Evolutionary conservation across 2,888 invertebrate genomes (phyloP).

Genomic region (Thereva nobilitata): DNA sequence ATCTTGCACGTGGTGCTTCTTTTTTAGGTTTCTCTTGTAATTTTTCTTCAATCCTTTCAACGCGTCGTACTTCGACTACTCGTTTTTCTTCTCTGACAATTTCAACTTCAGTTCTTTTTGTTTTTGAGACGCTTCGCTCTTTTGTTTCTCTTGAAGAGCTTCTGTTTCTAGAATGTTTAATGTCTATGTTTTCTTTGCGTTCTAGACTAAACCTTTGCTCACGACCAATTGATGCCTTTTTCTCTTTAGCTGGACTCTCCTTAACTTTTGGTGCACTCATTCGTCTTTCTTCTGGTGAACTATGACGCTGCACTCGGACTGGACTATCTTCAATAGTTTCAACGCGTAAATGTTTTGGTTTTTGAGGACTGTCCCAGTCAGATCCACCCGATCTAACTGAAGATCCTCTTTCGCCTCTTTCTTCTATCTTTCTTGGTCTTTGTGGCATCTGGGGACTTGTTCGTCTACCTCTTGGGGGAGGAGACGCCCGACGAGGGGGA

Average conservation of each 20-base stretch:
- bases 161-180: constrained; percentile 34
- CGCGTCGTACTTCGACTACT: constrained; percentile 8
- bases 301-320: constrained; percentile 30
- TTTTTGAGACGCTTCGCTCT: constrained; percentile 19
- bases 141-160: constrained; percentile 30
- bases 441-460: constrained; percentile 20
- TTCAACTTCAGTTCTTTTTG: constrained; percentile 14
- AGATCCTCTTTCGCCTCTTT: background rate
- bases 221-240: constrained; percentile 27
- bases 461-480: constrained; percentile 37
- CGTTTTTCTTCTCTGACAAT: constrained; percentile 36
- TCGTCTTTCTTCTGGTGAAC: constrained; percentile 23
- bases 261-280: background rate
- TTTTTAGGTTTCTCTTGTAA: constrained; percentile 40
- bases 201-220: constrained; percentile 45
- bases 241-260: constrained; percentile 24
- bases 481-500: background rate
- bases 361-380: constrained; percentile 47
- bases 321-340: constrained; percentile 40
- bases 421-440: constrained; percentile 29
- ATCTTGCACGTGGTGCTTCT: constrained; percentile 55
- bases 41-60: constrained; percentile 45
- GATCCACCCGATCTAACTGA: constrained; percentile 47
- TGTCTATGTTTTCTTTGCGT: constrained; percentile 40
- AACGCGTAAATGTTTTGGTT: constrained; percentile 39